phyloP scores from a whole-genome alignment of 2,888 invertebrate species.

The Galerucella calmariensis region DNA sequence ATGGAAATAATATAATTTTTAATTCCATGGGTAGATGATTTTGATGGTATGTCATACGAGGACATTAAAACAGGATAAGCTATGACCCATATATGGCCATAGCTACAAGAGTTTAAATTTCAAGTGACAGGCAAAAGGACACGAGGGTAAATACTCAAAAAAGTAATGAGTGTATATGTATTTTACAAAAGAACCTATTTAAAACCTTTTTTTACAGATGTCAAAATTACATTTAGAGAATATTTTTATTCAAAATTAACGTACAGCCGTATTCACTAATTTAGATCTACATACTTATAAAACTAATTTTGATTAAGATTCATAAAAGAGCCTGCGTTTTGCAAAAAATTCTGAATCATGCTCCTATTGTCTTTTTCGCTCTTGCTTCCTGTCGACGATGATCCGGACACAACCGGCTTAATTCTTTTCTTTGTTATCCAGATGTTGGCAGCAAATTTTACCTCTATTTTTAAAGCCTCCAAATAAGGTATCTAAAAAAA shows the following conservation, averaged over 20 bases:
- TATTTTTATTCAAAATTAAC: too few species aligned
- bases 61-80: too few species aligned
- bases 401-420: slow-evolving; percentile 51
- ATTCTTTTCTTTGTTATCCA: slow-evolving; percentile 79
- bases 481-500: slow-evolving; percentile 72
- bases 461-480: slow-evolving; percentile 77
- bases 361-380: slow-evolving; percentile 55
- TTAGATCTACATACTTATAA: not conserved
- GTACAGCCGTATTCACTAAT: not conserved
- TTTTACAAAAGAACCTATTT: too few species aligned
- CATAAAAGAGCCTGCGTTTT: slow-evolving; percentile 50
- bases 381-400: slow-evolving; percentile 53
- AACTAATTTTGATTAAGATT: slow-evolving; percentile 50
- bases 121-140: too few species aligned
- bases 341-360: slow-evolving; percentile 48
- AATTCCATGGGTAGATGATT: too few species aligned
- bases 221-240: too few species aligned
- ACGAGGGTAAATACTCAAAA: too few species aligned
- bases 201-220: too few species aligned
- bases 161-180: too few species aligned
- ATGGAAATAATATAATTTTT: not conserved
- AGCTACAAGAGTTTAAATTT: too few species aligned
- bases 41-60: too few species aligned
- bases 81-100: too few species aligned
- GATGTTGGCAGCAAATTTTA: slow-evolving; percentile 77